A percentile compares a stretch with the other conserved stretches of the same genome.
Evolutionary conservation across 2,888 invertebrate species (phyloP).

Genomic region (Eustalomyia histrio): DNA sequence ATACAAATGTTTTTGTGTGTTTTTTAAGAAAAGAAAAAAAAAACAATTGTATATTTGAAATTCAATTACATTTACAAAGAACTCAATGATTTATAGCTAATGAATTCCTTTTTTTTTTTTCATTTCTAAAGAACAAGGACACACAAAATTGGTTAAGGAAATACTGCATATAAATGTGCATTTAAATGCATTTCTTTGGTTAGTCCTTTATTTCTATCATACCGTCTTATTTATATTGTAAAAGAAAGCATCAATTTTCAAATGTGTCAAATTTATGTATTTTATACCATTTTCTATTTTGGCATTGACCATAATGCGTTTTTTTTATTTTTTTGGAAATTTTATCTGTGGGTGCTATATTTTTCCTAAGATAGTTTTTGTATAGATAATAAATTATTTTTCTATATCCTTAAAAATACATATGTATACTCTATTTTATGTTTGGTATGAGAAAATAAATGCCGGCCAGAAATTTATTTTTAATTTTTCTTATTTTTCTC

Average conservation of each 20-base stretch:
- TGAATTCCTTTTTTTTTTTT: conserved; percentile 38
- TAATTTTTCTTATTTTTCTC: background rate
- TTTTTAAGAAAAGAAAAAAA: conserved; percentile 42
- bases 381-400: conserved; percentile 45
- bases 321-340: background rate
- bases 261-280: background rate
- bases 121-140: conserved; percentile 45
- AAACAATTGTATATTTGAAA: conserved; percentile 46
- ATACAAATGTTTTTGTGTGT: conserved; percentile 56
- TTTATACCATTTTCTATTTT: conserved; percentile 8
- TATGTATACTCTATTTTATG: conserved; percentile 11
- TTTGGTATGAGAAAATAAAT: background rate
- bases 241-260: conserved; percentile 2
- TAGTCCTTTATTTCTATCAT: background rate
- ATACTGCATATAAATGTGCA: conserved; percentile 40
- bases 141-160: conserved; percentile 14
- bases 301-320: conserved; percentile 5
- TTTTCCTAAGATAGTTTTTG: conserved; percentile 6
- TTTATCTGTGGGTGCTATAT: conserved; percentile 39
- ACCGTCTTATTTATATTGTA: background rate
- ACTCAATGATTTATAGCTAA: conserved; percentile 60
- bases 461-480: conserved; percentile 25
- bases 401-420: conserved; percentile 38
- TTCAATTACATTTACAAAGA: conserved; percentile 57
- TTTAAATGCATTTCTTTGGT: background rate